Evolutionary conservation across 2,797 vertebrate genomes (phyloP), one percentile per base, ranked within the genome.

Genomic region (Allobates femoralis): DNA sequence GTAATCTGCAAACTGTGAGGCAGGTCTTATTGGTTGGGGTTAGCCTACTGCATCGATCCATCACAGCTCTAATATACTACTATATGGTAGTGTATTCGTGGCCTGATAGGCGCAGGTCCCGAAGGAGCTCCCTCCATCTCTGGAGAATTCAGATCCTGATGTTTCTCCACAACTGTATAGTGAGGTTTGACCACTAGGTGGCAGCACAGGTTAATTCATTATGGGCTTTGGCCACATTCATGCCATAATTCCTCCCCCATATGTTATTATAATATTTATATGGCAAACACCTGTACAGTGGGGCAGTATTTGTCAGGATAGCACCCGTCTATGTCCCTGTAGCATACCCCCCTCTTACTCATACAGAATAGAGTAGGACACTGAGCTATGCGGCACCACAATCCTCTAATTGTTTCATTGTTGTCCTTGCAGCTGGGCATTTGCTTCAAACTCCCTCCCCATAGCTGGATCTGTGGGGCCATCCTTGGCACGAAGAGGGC

Each of bases 401-500:
- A 15, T 46, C 69, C 8, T 46, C 64, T 69, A 12, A 46, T 23
- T 32, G 23, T 30, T 64, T 2, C 30, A 19, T 71, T 71, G 79
- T 76, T 87, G 71, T 91, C 53, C 85, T 81, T 89, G 79, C 90
- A 98, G 97, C 92, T 98, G 97, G 97, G 96, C 96, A 16, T 98
- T 98, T 66, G 97, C 97, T 90, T 97, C 97, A 89, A 98, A 97
- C 94, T 98, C 97, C 66, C 96, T 99, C 93, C 97, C 97, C 96
- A 98, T 97, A 98, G 97, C 97, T 92, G 97, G 97, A 90, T 99
- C 97, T 98, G 97, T 98, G 95, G 96, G 91, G 96, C 95, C 93
- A 94, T 96, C 91, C 78, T 94, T 97, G 89, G 95, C 93, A 64
- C 94, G 97, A 23, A 92, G 97, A 86, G 96, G 96, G 71, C 96